Conservation (phyloP, 2,888 invertebrate species). For the Cantharis rustica region DNA sequence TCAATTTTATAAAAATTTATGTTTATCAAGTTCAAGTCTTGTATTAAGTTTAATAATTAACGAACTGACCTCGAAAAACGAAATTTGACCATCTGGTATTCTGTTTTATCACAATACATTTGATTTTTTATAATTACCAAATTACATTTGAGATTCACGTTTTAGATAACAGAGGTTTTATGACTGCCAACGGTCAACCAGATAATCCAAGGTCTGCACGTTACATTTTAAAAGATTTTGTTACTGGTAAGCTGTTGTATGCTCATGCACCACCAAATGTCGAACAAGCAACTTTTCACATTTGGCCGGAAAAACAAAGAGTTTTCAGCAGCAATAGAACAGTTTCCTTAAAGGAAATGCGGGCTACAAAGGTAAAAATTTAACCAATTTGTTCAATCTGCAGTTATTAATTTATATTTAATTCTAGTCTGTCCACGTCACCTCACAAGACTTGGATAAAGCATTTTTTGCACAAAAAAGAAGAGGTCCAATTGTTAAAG, state of each 20-base stretch:
- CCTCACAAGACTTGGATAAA: conserved; percentile 65
- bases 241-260: conserved; percentile 83
- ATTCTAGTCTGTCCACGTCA: conserved; percentile 28
- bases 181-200: conserved; percentile 95
- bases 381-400: background rate
- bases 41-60: too few relatives aligned
- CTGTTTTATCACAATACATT: too few relatives aligned
- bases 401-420: background rate
- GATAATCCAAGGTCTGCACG: conserved; percentile 91
- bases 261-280: conserved; percentile 80
- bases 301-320: conserved; percentile 59
- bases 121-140: too few relatives aligned
- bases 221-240: conserved; percentile 88
- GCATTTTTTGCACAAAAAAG: conserved; percentile 62
- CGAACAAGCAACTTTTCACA: conserved; percentile 66
- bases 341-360: conserved; percentile 60
- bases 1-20: too few relatives aligned
- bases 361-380: conserved; percentile 61
- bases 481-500: conserved; percentile 50
- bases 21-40: too few relatives aligned
- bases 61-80: too few relatives aligned
- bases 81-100: too few relatives aligned
- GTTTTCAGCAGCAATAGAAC: conserved; percentile 53
- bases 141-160: conserved; percentile 14
- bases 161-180: conserved; percentile 90